Evolutionary conservation across 2,888 invertebrate species (phyloP), one percentile per base, ranked within the genome.

Genomic region (Noctua comes): DNA sequence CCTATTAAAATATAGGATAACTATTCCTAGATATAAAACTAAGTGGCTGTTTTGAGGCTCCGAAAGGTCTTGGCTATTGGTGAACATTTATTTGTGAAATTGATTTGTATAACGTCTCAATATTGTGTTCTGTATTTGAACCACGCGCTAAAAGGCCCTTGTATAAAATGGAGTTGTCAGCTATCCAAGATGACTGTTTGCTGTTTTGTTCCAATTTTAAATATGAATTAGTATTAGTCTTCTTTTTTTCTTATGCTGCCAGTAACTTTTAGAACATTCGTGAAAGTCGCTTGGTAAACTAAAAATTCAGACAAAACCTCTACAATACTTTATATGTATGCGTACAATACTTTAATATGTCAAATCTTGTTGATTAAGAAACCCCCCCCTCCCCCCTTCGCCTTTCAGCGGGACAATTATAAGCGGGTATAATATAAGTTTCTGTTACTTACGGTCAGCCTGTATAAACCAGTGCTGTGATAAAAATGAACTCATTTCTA

Each of bases 341-440:
- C n/a, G n/a, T n/a, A n/a, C n/a, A n/a, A n/a, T n/a, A n/a, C n/a
- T n/a, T n/a, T n/a, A n/a, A n/a, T n/a, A n/a, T n/a, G 31, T 75
- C 48, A 27, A 48, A 62, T 40, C 5, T 6, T n/a, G 8, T 43
- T 64, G 40, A 46, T 64, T 31, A 59, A 48, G 13, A 54, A 46
- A 0, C 21, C 27, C 13, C 2, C n/a, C n/a, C n/a, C n/a, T n/a
- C n/a, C n/a, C 1, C 2, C 2, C 2, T 24, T 7, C 18, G 43
- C 5, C 21, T 59, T 59, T 6, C 16, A 24, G 2, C 36, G 18
- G 31, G 64, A 65, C 48, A 48, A 13, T 40, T 27, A 11, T 24
- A 16, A 46, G 46, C 21, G 13, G 0, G 43, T 21, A 6, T 73
- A 48, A 21, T 7, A 73, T 36, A 46, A 46, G 31, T 75, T 57